Evolutionary conservation across 2,113 vertebrate species (phyloP).

Genomic region (Hassar affinis): DNA sequence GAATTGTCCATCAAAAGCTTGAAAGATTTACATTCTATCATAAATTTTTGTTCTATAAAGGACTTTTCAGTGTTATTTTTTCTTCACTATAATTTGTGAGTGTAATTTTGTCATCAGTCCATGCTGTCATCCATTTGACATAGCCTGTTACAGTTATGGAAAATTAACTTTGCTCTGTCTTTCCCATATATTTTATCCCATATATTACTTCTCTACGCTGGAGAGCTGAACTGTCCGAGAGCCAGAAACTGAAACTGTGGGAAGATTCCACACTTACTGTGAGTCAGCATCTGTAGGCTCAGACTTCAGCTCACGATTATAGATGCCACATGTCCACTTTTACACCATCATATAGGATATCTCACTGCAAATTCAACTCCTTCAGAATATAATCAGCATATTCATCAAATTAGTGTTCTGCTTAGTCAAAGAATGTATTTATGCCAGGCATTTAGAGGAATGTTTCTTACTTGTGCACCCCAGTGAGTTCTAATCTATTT

Average conservation of each 20-base stretch:
- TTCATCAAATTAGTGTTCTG: neutral
- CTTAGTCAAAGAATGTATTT: neutral
- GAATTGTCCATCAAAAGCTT: slow-evolving; percentile 1
- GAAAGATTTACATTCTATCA: slow-evolving; percentile 7
- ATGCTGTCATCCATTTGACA: slow-evolving; percentile 7
- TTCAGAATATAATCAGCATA: neutral
- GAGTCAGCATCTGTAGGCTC: slow-evolving; percentile 45
- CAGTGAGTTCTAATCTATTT: neutral
- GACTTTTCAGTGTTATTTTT: neutral
- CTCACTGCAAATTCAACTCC: neutral
- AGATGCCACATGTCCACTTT: neutral
- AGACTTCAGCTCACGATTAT: neutral
- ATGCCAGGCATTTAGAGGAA: neutral
- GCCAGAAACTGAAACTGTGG: slow-evolving; percentile 15
- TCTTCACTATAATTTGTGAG: neutral
- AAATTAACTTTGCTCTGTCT: slow-evolving; percentile 27
- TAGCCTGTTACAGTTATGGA: slow-evolving; percentile 18
- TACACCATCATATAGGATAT: neutral
- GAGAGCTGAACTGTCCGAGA: slow-evolving; percentile 16
- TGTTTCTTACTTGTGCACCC: neutral
- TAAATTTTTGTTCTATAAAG: neutral
- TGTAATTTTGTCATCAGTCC: slow-evolving; percentile 12
- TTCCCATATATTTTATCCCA: slow-evolving; percentile 16
- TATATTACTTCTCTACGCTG: slow-evolving; percentile 18
- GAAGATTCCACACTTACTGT: slow-evolving; percentile 58